Evolutionary conservation across 2,797 vertebrate species (phyloP), one percentile per base, ranked within the genome.

Genomic region (Pangasius mekongensis): DNA sequence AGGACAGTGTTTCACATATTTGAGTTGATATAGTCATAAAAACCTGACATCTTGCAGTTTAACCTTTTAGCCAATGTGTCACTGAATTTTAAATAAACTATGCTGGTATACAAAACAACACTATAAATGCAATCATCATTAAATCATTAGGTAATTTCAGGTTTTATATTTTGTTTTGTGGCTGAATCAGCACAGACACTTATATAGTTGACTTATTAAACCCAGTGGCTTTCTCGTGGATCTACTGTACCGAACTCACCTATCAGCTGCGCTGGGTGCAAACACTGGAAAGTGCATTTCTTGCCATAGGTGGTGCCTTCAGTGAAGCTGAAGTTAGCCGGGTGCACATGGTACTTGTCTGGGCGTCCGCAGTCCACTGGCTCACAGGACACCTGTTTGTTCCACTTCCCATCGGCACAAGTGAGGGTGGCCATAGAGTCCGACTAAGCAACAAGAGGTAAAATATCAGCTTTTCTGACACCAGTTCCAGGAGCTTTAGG

Each of bases 371-470:
- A 99, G 94, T 99, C 99, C 89, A 99, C 97, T 0, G 99, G 98
- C 90, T 99, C 98, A 7, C 99, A 99, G 0, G 95, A 96, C 85
- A 98, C 97, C 94, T 98, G 97, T 87, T 98, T 98, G 93, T 97
- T 99, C 99, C 99, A 99, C 90, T 99, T 99, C 84, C 98, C 98
- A 84, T 99, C 97, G 0, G 94, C 92, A 85, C 98, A 99, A 7
- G 97, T 99, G 93, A 99, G 96, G 27, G 96, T 98, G 92, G 97
- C 95, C 0, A 91, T 96, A 77, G 97, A 94, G 84, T 97, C 96
- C 62, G 54, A 95, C 98, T 99, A 84, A 64, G 85, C 91, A 69
- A 87, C 60, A 89, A 84, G 5, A 77, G 66, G 20, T 74, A 56
- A 52, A 54, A 83, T 64, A 87, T 62, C 33, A 84, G 64, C 43